These are phyloP conservation scores for Ariopsis seemanni DNA, from an alignment of 2,113 vertebrate genomes.

Conservation along the genomic window DNA sequence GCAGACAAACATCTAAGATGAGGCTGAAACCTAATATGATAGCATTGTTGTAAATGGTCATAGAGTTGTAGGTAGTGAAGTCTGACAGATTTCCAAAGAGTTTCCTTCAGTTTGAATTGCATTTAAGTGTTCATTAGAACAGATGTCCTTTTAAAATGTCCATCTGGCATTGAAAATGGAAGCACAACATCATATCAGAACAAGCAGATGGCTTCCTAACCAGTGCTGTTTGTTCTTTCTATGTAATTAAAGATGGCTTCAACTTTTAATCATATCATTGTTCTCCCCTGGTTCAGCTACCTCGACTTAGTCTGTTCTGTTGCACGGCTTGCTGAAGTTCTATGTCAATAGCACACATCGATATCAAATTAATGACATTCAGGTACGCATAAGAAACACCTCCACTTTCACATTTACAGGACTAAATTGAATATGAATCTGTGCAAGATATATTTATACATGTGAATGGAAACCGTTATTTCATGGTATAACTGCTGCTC, in stretches of 20 bases:
- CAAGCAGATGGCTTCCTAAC: conserved; percentile 15
- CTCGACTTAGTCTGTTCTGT: background rate
- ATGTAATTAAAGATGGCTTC: conserved; percentile 13
- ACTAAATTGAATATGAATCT: background rate
- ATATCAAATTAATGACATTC: conserved; percentile 19
- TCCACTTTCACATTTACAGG: background rate
- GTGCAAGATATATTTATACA: background rate
- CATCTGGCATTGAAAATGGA: background rate
- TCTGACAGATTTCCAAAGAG: background rate
- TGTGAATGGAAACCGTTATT: conserved; percentile 1
- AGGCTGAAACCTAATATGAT: background rate
- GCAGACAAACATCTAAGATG: background rate
- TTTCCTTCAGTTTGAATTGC: background rate
- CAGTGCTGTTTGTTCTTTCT: conserved; percentile 4
- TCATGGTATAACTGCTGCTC: conserved; percentile 6
- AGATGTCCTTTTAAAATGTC: background rate
- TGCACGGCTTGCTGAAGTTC: background rate
- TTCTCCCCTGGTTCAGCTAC: background rate
- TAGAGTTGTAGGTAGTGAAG: background rate
- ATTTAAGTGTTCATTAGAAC: conserved; percentile 3
- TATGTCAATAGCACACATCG: background rate
- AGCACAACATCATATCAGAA: background rate
- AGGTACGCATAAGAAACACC: background rate
- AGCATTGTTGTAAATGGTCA: background rate
- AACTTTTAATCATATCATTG: conserved; percentile 3